Evolutionary conservation across 2,797 vertebrate species (phyloP).

Genomic region (Crypturellus tataupa): DNA sequence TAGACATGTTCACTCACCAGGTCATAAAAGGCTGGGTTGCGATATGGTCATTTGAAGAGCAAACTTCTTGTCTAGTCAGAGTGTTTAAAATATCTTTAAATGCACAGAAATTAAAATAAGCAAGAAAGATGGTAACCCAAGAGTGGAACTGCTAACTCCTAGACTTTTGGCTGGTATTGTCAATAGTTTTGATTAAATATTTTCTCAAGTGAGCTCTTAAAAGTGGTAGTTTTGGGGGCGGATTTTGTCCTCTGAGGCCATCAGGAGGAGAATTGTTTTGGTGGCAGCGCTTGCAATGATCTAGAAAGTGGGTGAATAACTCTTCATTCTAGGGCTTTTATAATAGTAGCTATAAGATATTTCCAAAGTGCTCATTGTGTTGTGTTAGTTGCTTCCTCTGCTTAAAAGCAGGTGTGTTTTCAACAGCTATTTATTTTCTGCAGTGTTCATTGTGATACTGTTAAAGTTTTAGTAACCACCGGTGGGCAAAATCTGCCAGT

Average conservation of each 20-base stretch:
- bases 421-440: not conserved
- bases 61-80: not conserved
- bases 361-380: not conserved
- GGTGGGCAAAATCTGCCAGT: not conserved
- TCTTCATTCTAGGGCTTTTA: not conserved
- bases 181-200: not conserved
- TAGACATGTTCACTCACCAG: no score
- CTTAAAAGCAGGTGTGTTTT: not conserved
- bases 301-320: not conserved
- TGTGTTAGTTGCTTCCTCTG: not conserved
- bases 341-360: not conserved
- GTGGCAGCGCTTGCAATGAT: not conserved
- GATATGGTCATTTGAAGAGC: not conserved
- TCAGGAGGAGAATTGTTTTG: not conserved
- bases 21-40: no score
- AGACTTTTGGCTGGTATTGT: not conserved
- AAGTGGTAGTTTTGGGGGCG: not conserved
- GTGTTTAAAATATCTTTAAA: not conserved
- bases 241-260: not conserved
- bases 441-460: not conserved
- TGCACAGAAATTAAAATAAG: not conserved
- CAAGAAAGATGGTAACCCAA: not conserved
- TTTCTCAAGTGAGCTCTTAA: no score
- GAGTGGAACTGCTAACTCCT: not conserved
- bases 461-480: not conserved